Percentiles rank a stretch among this genome's conserved stretches.
These are phyloP conservation scores for Toxotes chatareus DNA, from an alignment of 2,113 vertebrate genomes.

Conservation along the genomic window DNA sequence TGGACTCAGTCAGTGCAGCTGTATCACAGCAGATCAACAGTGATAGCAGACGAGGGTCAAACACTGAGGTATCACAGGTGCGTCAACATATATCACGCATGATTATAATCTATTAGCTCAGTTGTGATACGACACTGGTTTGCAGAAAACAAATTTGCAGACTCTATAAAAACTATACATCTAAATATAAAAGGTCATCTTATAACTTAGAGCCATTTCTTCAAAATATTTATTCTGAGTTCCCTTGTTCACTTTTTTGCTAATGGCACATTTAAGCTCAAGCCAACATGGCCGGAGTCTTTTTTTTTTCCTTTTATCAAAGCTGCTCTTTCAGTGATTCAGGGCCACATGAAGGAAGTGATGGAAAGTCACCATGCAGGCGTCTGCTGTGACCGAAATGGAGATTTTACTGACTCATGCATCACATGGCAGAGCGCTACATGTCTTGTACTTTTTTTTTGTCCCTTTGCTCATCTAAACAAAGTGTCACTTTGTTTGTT, in stretches of 20 bases:
- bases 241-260: constrained; percentile 25
- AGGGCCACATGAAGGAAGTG: constrained; percentile 8
- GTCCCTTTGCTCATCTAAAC: background rate
- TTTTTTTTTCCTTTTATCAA: constrained; percentile 8
- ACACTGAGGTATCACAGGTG: constrained; percentile 41
- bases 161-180: constrained; percentile 74
- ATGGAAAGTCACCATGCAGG: constrained; percentile 47
- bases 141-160: constrained; percentile 32
- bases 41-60: constrained; percentile 22
- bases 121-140: constrained; percentile 51
- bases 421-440: background rate
- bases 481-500: constrained; percentile 7
- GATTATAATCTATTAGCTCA: background rate
- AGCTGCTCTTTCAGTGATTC: constrained; percentile 23
- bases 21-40: constrained; percentile 3
- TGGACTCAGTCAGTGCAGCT: background rate
- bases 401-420: constrained; percentile 53
- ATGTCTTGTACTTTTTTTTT: background rate
- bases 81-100: constrained; percentile 15
- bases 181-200: constrained; percentile 68
- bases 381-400: constrained; percentile 23
- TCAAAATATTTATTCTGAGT: constrained; percentile 14
- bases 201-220: constrained; percentile 10
- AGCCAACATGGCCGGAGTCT: constrained; percentile 53
- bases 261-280: constrained; percentile 62